Percentiles rank a stretch among this genome's conserved stretches.
phyloP scores from a whole-genome alignment of 2,113 vertebrate species.

The Phasianus colchicus region DNA sequence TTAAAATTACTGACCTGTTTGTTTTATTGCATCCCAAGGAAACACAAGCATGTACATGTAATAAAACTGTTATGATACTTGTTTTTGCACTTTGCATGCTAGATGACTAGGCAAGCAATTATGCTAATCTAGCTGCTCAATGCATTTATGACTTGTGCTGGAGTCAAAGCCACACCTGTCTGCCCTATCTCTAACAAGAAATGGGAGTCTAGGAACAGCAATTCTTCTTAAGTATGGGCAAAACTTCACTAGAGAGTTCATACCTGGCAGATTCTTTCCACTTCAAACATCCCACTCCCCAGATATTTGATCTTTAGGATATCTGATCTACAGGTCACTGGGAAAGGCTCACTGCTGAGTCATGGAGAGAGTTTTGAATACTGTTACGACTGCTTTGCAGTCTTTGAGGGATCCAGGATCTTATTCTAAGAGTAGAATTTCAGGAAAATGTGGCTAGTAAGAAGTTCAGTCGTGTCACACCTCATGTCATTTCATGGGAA shows the following conservation, averaged over 20 bases:
- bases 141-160: slow-evolving; percentile 40
- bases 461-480: accelerated
- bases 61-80: slow-evolving; percentile 51
- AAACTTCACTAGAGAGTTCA: neutral
- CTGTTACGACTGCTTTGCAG: neutral
- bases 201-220: neutral
- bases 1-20: slow-evolving; percentile 8
- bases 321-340: neutral
- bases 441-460: neutral
- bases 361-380: neutral
- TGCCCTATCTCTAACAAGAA: neutral
- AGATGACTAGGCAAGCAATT: slow-evolving; percentile 54
- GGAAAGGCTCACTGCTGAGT: neutral
- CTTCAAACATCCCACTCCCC: neutral
- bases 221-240: neutral
- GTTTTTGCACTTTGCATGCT: slow-evolving; percentile 56
- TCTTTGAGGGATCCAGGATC: neutral
- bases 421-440: neutral
- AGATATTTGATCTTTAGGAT: neutral
- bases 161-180: slow-evolving; percentile 43
- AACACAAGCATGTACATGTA: slow-evolving; percentile 27
- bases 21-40: slow-evolving; percentile 12
- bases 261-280: neutral
- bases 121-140: slow-evolving; percentile 54
- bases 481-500: neutral